A percentile compares a stretch with the other conserved stretches of the same genome.
Conservation (phyloP, 2,113 vertebrate species). For the Empidonax alnorum region DNA sequence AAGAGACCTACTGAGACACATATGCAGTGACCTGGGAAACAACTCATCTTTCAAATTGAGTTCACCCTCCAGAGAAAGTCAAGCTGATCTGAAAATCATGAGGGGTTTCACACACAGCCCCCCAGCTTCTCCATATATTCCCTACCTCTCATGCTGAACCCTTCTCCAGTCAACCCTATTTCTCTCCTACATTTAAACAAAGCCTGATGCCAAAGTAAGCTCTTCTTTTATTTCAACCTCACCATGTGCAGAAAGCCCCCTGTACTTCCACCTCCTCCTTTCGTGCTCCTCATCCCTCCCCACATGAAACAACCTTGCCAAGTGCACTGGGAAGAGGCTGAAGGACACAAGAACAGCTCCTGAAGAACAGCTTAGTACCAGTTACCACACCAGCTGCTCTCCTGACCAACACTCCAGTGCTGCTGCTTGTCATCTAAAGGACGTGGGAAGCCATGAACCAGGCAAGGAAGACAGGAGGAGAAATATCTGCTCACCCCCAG, state of each 20-base stretch:
- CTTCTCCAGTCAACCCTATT: background rate
- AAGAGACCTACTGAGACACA: rapidly evolving
- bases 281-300: background rate
- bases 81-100: background rate
- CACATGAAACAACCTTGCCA: background rate
- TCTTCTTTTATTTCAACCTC: background rate
- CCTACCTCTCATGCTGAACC: background rate
- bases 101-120: background rate
- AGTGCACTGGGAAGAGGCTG: background rate
- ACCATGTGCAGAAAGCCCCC: background rate
- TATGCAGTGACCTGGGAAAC: rapidly evolving
- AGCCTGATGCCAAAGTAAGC: background rate
- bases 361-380: background rate
- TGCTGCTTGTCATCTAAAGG: background rate
- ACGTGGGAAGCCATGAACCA: background rate
- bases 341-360: background rate
- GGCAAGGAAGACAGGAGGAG: background rate
- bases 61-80: background rate
- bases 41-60: rapidly evolving
- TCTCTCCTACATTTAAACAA: background rate
- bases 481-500: background rate
- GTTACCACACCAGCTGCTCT: background rate
- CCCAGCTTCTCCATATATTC: rapidly evolving
- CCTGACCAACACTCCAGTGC: background rate
- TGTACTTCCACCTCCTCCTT: background rate